phyloP scores from a whole-genome alignment of 2,888 invertebrate species.

The Cantharis flavilabris region DNA sequence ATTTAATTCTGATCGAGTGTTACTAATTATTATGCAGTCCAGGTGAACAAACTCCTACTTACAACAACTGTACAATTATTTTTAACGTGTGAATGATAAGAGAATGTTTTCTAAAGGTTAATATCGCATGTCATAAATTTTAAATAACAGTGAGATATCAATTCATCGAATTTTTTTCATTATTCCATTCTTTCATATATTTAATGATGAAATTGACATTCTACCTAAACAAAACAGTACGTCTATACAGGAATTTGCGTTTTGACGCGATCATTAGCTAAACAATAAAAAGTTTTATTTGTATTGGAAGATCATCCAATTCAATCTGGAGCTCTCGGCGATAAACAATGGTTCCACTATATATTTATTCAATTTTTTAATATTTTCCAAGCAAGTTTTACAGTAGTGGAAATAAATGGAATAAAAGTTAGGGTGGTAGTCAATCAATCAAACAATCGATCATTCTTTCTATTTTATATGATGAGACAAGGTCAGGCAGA shows the following conservation, averaged over 20 bases:
- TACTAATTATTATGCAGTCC: slow-evolving; percentile 16
- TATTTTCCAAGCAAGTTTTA: too few relatives aligned
- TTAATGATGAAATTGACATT: slow-evolving; percentile 21
- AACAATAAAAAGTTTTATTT: slow-evolving; percentile 3
- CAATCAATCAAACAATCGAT: too few relatives aligned
- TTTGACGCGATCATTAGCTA: slow-evolving; percentile 19
- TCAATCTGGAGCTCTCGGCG: background rate
- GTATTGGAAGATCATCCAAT: background rate
- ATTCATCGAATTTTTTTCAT: slow-evolving; percentile 17
- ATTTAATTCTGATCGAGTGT: background rate
- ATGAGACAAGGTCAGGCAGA: too few relatives aligned
- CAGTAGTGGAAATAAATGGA: too few relatives aligned
- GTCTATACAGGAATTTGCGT: slow-evolving; percentile 15
- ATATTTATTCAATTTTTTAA: background rate
- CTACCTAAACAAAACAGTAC: slow-evolving; percentile 15
- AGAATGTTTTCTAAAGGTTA: slow-evolving; percentile 13
- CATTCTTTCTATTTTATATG: too few relatives aligned
- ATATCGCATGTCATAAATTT: slow-evolving; percentile 9
- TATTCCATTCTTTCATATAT: slow-evolving; percentile 21
- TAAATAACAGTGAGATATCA: slow-evolving; percentile 13
- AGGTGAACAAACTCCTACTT: slow-evolving; percentile 19
- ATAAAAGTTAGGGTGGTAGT: too few relatives aligned
- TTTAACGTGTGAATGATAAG: background rate
- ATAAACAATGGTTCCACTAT: background rate
- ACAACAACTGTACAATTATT: background rate